A percentile compares a stretch with the other conserved stretches of the same genome.
Evolutionary conservation across 2,888 invertebrate species (phyloP).

Genomic region (Oscheius sp.): DNA sequence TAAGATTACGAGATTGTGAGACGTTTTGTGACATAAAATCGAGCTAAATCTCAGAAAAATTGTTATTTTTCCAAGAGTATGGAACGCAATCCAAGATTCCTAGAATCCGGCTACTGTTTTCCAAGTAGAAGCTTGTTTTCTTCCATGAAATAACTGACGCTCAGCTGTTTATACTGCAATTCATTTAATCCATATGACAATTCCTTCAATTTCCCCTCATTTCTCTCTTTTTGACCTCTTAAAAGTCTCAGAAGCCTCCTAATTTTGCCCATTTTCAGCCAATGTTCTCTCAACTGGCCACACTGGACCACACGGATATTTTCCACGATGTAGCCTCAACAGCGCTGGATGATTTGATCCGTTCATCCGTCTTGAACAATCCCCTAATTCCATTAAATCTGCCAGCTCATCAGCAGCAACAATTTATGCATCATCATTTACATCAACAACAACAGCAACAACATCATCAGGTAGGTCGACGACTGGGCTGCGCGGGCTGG

Average conservation of each 20-base stretch:
- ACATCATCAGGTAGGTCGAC: slow-evolving; percentile 6
- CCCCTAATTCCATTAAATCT: slow-evolving; percentile 16
- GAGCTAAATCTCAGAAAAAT: too few relatives aligned
- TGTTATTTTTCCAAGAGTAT: too few relatives aligned
- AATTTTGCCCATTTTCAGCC: slow-evolving; percentile 1
- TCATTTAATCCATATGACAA: neutral
- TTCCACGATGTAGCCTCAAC: slow-evolving; percentile 35
- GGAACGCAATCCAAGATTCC: too few relatives aligned
- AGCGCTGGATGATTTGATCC: slow-evolving; percentile 34
- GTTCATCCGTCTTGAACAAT: slow-evolving; percentile 27
- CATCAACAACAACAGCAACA: neutral
- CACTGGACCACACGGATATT: slow-evolving; percentile 40
- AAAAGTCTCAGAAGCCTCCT: neutral
- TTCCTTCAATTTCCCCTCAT: neutral
- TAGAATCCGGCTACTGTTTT: too few relatives aligned
- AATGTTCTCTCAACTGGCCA: slow-evolving; percentile 37
- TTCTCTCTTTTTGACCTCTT: neutral
- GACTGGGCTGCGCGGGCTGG: too few relatives aligned
- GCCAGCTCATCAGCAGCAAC: slow-evolving; percentile 4
- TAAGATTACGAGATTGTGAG: too few relatives aligned
- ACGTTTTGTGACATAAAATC: too few relatives aligned
- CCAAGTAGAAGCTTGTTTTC: too few relatives aligned
- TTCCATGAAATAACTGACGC: too few relatives aligned
- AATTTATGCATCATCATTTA: slow-evolving; percentile 19
- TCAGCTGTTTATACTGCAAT: neutral